Conservation (phyloP, 2,888 invertebrate species). For the Acleris laterana region DNA sequence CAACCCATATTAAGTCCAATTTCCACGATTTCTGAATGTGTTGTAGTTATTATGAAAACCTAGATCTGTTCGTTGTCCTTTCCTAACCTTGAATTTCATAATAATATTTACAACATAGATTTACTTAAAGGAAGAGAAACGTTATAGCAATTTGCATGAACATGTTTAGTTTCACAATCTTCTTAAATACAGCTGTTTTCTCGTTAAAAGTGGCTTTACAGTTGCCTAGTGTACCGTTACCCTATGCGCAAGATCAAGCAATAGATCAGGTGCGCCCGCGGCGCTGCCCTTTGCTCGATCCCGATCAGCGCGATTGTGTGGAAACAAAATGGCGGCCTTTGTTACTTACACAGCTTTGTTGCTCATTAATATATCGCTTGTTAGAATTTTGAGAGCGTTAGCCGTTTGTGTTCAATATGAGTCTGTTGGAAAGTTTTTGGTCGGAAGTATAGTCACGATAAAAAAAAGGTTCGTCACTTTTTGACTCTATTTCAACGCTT, state of each 20-base stretch:
- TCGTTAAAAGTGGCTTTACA: background rate
- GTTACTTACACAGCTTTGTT: background rate
- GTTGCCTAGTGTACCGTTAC: background rate
- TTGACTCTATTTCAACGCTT: too few species aligned
- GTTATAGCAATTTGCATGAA: too few species aligned
- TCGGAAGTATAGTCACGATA: too few species aligned
- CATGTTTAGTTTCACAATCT: too few species aligned
- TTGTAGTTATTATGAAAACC: too few species aligned
- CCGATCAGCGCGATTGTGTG: slow-evolving; percentile 24
- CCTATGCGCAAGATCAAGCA: slow-evolving; percentile 18
- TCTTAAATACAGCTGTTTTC: background rate
- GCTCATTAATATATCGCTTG: slow-evolving; percentile 15
- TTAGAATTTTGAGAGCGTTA: background rate
- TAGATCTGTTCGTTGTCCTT: too few species aligned
- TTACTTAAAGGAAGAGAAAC: too few species aligned
- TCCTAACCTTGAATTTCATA: too few species aligned
- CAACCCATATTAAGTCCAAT: too few species aligned
- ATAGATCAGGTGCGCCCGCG: slow-evolving; percentile 24
- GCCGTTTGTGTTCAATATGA: background rate
- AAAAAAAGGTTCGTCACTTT: too few species aligned
- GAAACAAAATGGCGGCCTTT: slow-evolving; percentile 20
- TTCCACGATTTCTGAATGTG: too few species aligned
- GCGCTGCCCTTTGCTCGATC: slow-evolving; percentile 30
- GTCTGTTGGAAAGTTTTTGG: background rate
- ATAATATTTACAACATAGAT: too few species aligned